Percentiles rank a stretch among this genome's conserved stretches.
Conservation (phyloP, 1,140 invertebrate species). For the Atta colombica region DNA sequence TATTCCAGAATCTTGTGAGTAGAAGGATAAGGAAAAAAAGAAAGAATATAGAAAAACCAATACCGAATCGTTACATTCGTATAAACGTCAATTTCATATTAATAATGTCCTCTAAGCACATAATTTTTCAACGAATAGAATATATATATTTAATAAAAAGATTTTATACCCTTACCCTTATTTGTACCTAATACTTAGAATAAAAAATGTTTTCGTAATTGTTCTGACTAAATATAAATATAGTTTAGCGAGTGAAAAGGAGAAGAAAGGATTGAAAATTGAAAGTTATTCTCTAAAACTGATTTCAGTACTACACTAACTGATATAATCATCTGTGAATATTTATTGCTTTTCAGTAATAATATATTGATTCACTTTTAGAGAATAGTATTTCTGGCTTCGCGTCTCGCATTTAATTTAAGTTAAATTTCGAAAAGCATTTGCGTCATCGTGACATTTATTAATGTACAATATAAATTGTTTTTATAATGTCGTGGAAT, state of each 20-base stretch:
- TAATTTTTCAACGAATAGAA: constrained; percentile 47
- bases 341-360: too few species aligned
- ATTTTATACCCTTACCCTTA: background rate
- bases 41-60: background rate
- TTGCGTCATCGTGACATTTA: background rate
- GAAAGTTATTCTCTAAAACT: background rate
- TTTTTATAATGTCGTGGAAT: background rate
- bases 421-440: background rate
- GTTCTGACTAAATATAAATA: background rate
- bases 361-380: too few species aligned
- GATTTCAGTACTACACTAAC: too few species aligned
- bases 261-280: background rate
- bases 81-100: background rate
- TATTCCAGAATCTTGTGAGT: constrained; percentile 62
- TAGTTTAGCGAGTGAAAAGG: background rate
- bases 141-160: background rate
- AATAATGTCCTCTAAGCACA: background rate
- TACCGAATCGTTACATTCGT: background rate
- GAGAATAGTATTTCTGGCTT: background rate
- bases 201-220: background rate
- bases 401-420: background rate
- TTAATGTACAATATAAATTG: background rate
- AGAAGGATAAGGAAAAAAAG: background rate
- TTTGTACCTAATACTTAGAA: background rate
- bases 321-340: too few species aligned